These are phyloP conservation scores for Palloptera scutellata DNA, from an alignment of 2,888 invertebrate species.

Conservation along the genomic window DNA sequence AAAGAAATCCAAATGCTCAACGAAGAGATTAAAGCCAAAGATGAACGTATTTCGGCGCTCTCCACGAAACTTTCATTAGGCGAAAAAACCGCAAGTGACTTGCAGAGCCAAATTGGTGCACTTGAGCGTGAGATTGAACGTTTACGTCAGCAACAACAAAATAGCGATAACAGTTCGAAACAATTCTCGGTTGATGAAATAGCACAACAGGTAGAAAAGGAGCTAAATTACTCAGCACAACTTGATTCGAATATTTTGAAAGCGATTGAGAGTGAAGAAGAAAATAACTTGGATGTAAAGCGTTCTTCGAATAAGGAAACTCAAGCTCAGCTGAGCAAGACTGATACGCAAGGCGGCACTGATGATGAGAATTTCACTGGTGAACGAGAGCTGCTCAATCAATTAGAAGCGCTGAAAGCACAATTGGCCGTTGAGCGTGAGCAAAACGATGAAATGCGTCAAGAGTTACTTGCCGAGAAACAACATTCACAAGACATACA, in stretches of 20 bases:
- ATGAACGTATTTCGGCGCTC: conserved; percentile 64
- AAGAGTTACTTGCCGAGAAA: conserved; percentile 69
- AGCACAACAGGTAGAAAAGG: conserved; percentile 68
- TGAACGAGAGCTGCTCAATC: conserved; percentile 58
- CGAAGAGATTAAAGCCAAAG: conserved; percentile 69
- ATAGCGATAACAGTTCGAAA: conserved; percentile 56
- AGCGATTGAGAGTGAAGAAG: conserved; percentile 68
- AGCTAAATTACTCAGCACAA: conserved; percentile 70
- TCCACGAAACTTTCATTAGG: conserved; percentile 46
- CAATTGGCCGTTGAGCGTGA: conserved; percentile 56
- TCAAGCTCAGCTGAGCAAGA: conserved; percentile 27
- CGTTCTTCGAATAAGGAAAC: conserved; percentile 41
- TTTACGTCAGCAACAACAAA: conserved; percentile 49
- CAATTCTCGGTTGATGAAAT: conserved; percentile 67
- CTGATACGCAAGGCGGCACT: conserved; percentile 44
- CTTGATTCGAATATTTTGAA: conserved; percentile 69
- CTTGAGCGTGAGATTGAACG: conserved; percentile 64
- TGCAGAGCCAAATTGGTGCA: conserved; percentile 66
- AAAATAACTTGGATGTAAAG: conserved; percentile 59
- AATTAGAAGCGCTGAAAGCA: conserved; percentile 53
- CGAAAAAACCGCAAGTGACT: conserved; percentile 48
- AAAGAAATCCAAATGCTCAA: conserved; percentile 69
- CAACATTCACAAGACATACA: conserved; percentile 68
- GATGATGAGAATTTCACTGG: conserved; percentile 60
- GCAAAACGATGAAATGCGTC: conserved; percentile 67